Percentiles rank a stretch among this genome's conserved stretches.
These are phyloP conservation scores for Acromyrmex heyeri DNA, from an alignment of 1,140 invertebrate genomes.

Conservation along the genomic window DNA sequence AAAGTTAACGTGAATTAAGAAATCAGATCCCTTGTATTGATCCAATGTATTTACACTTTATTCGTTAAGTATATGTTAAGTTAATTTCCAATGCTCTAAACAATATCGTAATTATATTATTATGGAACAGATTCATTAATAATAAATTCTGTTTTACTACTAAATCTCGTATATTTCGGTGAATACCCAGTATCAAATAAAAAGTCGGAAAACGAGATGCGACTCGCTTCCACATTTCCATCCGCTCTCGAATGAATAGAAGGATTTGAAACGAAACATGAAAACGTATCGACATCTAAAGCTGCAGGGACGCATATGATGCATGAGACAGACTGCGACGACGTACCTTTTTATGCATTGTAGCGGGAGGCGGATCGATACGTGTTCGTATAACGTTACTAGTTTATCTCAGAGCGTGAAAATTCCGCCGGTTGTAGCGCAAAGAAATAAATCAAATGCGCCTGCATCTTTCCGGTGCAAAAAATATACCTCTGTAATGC, in stretches of 20 bases:
- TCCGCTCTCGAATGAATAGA: constrained; percentile 57
- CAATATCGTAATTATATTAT: constrained; percentile 16
- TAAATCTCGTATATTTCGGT: constrained; percentile 21
- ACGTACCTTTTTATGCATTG: constrained; percentile 64
- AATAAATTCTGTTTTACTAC: constrained; percentile 1
- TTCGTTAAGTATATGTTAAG: neutral
- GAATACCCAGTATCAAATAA: constrained; percentile 23
- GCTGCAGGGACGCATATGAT: constrained; percentile 61
- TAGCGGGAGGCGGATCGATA: constrained; percentile 62
- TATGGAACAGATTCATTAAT: neutral
- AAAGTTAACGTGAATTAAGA: neutral
- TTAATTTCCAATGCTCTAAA: constrained; percentile 12
- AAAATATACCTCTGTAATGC: constrained; percentile 1
- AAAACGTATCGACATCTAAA: constrained; percentile 65
- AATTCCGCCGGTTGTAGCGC: constrained; percentile 14
- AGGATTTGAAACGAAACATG: constrained; percentile 65
- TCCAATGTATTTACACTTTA: neutral
- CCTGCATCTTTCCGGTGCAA: constrained; percentile 24
- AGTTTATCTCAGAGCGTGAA: constrained; percentile 58
- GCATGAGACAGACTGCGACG: constrained; percentile 62
- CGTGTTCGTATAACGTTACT: constrained; percentile 48
- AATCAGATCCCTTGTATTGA: neutral
- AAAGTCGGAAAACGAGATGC: constrained; percentile 42
- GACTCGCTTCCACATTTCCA: constrained; percentile 50
- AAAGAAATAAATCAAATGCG: constrained; percentile 56